Conservation (phyloP, 2,797 vertebrate genomes). For the Pantherophis vulpinus region DNA sequence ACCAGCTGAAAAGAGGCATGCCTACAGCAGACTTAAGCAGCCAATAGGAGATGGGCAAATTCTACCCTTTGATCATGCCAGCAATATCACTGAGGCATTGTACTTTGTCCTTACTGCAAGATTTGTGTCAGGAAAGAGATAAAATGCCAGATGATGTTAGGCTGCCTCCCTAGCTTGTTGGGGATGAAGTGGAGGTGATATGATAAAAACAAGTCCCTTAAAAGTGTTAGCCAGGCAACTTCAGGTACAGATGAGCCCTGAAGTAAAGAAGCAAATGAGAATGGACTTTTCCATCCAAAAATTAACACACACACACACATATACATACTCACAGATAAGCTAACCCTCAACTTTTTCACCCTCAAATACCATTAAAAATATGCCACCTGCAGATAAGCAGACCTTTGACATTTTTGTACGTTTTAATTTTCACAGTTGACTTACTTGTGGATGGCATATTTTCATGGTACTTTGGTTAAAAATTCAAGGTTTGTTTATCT, state of each 20-base stretch:
- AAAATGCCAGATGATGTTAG: neutral
- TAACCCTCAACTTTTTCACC: neutral
- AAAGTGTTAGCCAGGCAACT: neutral
- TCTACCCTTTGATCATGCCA: neutral
- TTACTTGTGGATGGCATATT: neutral
- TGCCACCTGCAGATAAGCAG: neutral
- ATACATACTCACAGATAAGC: neutral
- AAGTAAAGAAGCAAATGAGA: neutral
- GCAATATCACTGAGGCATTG: neutral
- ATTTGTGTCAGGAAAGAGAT: neutral
- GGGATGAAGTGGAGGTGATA: neutral
- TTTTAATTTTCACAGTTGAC: neutral
- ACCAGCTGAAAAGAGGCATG: neutral
- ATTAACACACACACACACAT: neutral
- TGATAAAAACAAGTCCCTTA: neutral
- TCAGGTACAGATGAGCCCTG: neutral
- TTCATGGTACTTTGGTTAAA: neutral
- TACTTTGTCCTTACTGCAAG: neutral
- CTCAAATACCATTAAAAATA: neutral
- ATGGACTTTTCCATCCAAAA: neutral
- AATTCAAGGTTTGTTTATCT: neutral
- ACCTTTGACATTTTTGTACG: neutral
- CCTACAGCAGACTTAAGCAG: neutral
- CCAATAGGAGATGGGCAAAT: neutral
- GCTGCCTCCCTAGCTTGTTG: neutral